Percentiles rank a stretch among this genome's conserved stretches.
These are phyloP conservation scores for Azemiops feae DNA, from an alignment of 2,113 vertebrate species.

Conservation along the genomic window DNA sequence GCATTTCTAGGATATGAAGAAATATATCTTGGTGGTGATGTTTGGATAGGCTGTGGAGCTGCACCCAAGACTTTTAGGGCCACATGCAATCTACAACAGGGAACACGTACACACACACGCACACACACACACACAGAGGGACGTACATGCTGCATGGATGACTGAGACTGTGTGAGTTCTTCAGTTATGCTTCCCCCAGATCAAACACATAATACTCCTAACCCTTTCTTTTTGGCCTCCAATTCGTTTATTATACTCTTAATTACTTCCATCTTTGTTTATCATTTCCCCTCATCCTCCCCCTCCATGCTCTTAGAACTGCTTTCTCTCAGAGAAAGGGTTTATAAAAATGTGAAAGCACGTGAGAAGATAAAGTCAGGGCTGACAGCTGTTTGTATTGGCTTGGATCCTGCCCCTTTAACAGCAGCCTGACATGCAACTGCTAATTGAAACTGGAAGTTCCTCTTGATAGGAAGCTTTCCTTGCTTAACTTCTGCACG, in stretches of 20 bases:
- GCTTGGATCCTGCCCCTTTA: not conserved
- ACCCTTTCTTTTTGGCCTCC: not conserved
- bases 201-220: not conserved
- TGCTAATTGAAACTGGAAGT: not conserved
- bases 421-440: not conserved
- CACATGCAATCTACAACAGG: not conserved
- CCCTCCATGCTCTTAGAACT: not conserved
- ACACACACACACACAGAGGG: not conserved
- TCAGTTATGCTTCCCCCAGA: not conserved
- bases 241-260: not conserved
- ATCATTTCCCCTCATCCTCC: not conserved
- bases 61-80: not conserved
- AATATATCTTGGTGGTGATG: not conserved
- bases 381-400: not conserved
- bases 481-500: not conserved
- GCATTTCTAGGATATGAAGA: not conserved
- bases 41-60: not conserved
- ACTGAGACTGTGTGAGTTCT: not conserved
- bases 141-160: not conserved
- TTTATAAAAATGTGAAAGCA: not conserved
- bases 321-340: not conserved
- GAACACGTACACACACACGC: not conserved
- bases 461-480: not conserved
- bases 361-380: not conserved
- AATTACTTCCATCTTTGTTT: constrained; percentile 9